A percentile compares a stretch with the other conserved stretches of the same genome.
These are phyloP conservation scores for Dipus sagitta DNA, from an alignment of 2,797 vertebrate genomes.

Conservation along the genomic window DNA sequence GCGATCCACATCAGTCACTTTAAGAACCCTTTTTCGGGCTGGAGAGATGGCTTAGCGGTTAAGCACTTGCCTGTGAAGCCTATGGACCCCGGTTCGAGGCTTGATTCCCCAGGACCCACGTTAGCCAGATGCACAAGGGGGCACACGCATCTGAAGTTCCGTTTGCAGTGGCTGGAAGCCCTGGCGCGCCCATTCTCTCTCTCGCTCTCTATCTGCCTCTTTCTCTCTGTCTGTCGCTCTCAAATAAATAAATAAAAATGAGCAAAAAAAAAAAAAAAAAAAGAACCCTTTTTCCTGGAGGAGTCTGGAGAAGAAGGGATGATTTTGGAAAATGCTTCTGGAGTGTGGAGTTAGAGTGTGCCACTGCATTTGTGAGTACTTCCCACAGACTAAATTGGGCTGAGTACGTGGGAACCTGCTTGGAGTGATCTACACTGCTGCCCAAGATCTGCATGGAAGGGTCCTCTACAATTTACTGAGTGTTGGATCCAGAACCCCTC, in stretches of 20 bases:
- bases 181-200: no score
- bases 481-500: slow-evolving; percentile 15
- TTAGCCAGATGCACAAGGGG: no score
- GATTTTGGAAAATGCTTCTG: neutral
- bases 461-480: neutral
- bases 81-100: no score
- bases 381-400: neutral
- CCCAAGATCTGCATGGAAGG: neutral
- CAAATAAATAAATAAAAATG: no score
- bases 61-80: no score
- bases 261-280: no score
- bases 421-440: neutral
- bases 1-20: neutral
- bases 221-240: no score
- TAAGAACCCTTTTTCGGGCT: neutral
- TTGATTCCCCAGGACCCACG: no score
- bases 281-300: neutral
- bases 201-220: no score
- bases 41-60: no score
- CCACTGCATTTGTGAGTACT: neutral
- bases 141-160: no score
- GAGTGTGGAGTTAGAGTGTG: neutral
- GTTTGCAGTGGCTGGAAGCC: no score
- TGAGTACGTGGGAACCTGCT: neutral
- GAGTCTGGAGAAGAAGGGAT: neutral